These are phyloP conservation scores for Desmodus rotundus DNA, from an alignment of 2,113 vertebrate genomes.

Conservation along the genomic window DNA sequence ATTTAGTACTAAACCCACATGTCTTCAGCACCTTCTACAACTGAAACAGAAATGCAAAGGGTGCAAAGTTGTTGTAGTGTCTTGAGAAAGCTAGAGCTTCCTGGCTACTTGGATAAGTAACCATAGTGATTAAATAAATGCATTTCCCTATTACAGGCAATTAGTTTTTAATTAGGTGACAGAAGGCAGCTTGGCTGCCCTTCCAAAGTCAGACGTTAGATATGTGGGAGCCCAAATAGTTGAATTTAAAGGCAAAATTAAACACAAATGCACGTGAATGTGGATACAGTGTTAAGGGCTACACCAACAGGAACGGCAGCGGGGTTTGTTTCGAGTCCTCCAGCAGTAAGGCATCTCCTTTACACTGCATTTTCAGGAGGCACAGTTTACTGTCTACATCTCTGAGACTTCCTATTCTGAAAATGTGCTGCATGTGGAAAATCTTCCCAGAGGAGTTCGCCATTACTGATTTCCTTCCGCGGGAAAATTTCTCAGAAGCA, in stretches of 20 bases:
- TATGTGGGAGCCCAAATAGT: not conserved
- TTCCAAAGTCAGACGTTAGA: not conserved
- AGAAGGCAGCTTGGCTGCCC: not conserved
- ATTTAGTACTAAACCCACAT: not conserved
- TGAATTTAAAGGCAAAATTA: slow-evolving; percentile 19
- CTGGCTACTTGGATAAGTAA: not conserved
- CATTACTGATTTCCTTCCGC: slow-evolving; percentile 30
- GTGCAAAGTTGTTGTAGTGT: not conserved
- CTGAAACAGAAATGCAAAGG: not conserved
- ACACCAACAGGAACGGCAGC: not conserved
- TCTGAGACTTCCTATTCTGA: not conserved
- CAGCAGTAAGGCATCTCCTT: not conserved
- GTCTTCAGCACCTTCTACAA: not conserved
- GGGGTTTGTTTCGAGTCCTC: not conserved
- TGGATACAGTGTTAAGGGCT: not conserved
- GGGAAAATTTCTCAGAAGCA: slow-evolving; percentile 15
- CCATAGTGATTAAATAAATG: not conserved
- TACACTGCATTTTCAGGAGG: not conserved
- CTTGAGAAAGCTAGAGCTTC: not conserved
- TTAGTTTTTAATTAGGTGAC: not conserved
- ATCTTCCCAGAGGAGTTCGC: slow-evolving; percentile 19
- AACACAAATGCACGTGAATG: not conserved
- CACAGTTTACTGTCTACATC: not conserved
- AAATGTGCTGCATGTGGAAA: not conserved
- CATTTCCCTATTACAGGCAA: not conserved